phyloP scores from a whole-genome alignment of 2,113 vertebrate genomes.

The Mesitornis unicolor region DNA sequence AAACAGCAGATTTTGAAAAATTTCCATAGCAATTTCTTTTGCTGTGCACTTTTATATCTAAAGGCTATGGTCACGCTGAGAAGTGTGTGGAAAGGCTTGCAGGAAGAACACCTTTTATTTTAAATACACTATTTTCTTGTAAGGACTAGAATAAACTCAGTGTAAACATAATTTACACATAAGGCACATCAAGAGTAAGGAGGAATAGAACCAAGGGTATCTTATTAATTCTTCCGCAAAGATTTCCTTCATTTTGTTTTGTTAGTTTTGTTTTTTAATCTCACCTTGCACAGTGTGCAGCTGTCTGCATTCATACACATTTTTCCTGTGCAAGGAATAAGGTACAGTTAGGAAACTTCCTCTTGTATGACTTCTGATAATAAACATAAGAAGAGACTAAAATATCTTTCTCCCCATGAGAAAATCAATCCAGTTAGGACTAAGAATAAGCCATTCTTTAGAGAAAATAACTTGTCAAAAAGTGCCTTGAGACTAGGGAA shows the following conservation, averaged over 20 bases:
- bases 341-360: neutral
- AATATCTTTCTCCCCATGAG: neutral
- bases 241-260: rapidly evolving
- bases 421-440: neutral
- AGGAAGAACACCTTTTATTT: neutral
- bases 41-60: neutral
- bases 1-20: neutral
- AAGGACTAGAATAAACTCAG: neutral
- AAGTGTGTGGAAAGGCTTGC: rapidly evolving
- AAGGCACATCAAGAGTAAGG: neutral
- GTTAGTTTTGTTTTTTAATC: no score
- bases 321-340: neutral
- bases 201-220: neutral
- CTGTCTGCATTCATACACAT: neutral
- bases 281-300: neutral
- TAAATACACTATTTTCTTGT: neutral
- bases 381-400: neutral
- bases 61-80: neutral
- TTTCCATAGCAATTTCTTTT: neutral
- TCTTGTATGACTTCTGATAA: neutral
- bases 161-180: neutral
- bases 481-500: neutral
- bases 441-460: neutral
- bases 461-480: neutral
- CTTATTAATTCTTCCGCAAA: neutral